Evolutionary conservation across 2,797 vertebrate species (phyloP).

Genomic region (Dicrostonyx torquatus): DNA sequence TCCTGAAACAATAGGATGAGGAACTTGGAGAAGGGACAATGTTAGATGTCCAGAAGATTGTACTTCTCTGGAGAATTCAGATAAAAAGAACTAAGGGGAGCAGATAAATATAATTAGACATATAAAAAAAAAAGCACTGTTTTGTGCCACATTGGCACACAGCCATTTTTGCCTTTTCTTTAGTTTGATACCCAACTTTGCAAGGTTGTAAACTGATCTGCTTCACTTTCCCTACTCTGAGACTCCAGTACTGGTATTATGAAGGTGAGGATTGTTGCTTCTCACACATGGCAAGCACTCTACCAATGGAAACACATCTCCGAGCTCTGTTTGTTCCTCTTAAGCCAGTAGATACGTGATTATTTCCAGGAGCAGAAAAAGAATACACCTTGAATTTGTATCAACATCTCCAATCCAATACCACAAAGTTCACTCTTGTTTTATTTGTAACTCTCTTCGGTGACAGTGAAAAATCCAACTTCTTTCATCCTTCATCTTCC

Average conservation of each 20-base stretch:
- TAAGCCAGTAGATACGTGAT: not conserved
- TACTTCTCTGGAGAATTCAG: not conserved
- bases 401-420: not conserved
- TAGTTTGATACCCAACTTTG: not conserved
- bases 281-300: not conserved
- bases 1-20: not conserved
- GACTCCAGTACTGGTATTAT: not conserved
- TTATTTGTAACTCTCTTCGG: constrained; percentile 13
- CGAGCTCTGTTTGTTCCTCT: not conserved
- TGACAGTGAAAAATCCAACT: not conserved
- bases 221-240: not conserved
- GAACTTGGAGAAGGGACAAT: not conserved
- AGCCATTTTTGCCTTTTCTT: not conserved
- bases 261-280: not conserved
- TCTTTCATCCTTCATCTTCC: not conserved
- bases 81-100: not conserved
- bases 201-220: not conserved
- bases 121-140: not conserved
- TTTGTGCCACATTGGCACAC: not conserved
- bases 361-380: not conserved
- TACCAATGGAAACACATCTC: not conserved
- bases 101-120: not conserved
- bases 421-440: not conserved
- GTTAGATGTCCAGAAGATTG: not conserved
- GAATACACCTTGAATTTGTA: not conserved